Evolutionary conservation across 1,140 invertebrate genomes (phyloP).

Genomic region (Akabosia matsudoensis): DNA sequence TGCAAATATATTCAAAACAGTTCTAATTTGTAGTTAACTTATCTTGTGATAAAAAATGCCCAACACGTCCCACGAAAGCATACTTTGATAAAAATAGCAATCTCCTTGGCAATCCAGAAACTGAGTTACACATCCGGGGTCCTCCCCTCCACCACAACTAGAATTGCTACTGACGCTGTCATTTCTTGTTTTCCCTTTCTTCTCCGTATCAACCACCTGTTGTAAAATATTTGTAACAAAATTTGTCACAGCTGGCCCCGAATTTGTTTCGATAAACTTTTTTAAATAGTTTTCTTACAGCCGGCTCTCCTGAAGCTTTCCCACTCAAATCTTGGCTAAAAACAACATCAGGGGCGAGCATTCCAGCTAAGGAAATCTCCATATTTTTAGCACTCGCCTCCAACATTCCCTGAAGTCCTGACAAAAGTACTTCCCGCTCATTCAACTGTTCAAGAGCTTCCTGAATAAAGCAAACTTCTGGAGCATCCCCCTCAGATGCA

Average conservation of each 20-base stretch:
- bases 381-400: neutral
- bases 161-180: constrained; percentile 9
- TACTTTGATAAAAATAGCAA: constrained; percentile 26
- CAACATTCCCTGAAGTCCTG: neutral
- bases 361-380: neutral
- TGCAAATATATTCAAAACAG: constrained; percentile 53
- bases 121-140: neutral
- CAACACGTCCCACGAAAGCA: neutral
- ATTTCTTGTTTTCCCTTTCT: neutral
- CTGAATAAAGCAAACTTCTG: constrained; percentile 80
- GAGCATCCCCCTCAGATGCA: constrained; percentile 63
- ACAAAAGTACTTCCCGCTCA: constrained; percentile 49
- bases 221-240: no score
- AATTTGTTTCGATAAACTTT: no score
- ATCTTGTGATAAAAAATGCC: no score
- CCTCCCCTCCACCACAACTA: neutral
- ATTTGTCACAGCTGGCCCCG: no score
- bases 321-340: neutral
- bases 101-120: neutral
- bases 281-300: no score
- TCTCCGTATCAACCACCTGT: neutral
- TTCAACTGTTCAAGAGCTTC: constrained; percentile 68
- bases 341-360: neutral
- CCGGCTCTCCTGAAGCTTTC: no score
- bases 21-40: no score